Evolutionary conservation across 2,888 invertebrate species (phyloP), one percentile per base, ranked within the genome.

Genomic region (Ypsolopha sequella): DNA sequence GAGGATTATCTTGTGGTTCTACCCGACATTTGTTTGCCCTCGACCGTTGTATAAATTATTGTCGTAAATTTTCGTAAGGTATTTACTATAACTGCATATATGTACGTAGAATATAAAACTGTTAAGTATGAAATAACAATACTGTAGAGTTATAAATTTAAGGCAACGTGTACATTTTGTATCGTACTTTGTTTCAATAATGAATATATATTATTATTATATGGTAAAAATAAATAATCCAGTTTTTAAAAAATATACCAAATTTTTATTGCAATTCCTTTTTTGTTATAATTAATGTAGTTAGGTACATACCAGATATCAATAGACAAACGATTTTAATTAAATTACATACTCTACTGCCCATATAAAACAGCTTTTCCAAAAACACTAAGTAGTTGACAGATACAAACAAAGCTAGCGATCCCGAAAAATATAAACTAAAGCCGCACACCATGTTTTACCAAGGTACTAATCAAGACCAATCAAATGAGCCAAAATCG

Each of bases 161-260:
- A 82, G 81, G 87, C 88, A 87, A 89, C 88, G 88, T 91, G 91
- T 91, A 91, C 88, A 91, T 91, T 91, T 91, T 91, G 90, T 91
- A 91, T 89, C 88, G 90, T 91, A 91, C 89, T 90, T 91, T 90
- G 91, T 90, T 89, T 89, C 78, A 78, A 77, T 75, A 76, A 88
- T 90, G 88, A 90, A 90, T 90, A 90, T 90, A 90, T 90, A 86
- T 85, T 90, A 86, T 85, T 90, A 90, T 89, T 89, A 89, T 89
- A 90, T 89, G 89, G 89, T 89, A 89, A 89, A 75, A 85, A 89
- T 87, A 88, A 87, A 88, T 89, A 88, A 89, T 89, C 87, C 87
- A 88, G 89, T 89, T 89, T 89, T 88, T 88, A 87, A 88, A 87
- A 87, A 85, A 85, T n/a, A 24, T 6, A 81, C 71, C 73, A 53